Evolutionary conservation across 2,113 vertebrate genomes (phyloP), one percentile per base, ranked within the genome.

Genomic region (Alosa alosa): DNA sequence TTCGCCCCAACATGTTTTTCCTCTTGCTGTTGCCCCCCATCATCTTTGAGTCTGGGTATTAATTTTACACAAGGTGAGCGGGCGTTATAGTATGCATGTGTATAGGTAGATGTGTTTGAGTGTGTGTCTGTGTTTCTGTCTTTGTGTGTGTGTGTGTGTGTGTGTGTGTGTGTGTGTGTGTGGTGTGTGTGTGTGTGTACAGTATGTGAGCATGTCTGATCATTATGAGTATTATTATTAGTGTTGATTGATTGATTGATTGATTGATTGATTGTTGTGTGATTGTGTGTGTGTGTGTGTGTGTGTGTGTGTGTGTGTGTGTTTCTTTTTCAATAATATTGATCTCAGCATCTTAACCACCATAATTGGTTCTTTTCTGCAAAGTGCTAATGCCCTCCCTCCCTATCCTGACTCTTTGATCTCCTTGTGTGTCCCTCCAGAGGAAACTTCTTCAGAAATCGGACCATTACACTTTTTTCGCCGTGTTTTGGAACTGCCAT

Each of bases 371-470:
- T 68, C 22, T 72, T 15, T 36, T 25, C 20, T 64, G 25, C 20
- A 9, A 20, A 64, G 57, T 25, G 3, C 8, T 72, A 4, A 9
- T 31, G 25, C 10, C 64, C n/a, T n/a, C 4, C 9, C 2, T 72
- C 64, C 64, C 1, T 25, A 64, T 64, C 57, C 15, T 17, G 52
- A 17, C 90, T 87, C 64, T 22, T 64, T 64, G 57, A 10, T 31
- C 64, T 11, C 25, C 64, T 11, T 1, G n/a, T 25, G 4, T 13
- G 25, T 31, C 22, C 41, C 81, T 57, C 0, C 72, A 99, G 98
- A n/a, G 98, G 98, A 84, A 99, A 99, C 93, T 99, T 99, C 94
- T 99, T 99, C 98, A 99, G 92, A 99, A 99, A 99, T 99, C 4
- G 98, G 98, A 82, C 98, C 92, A 99, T 99, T 93, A 96, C 97